Conservation (phyloP, 2,113 vertebrate genomes). For the Orthochromis indermauri region DNA sequence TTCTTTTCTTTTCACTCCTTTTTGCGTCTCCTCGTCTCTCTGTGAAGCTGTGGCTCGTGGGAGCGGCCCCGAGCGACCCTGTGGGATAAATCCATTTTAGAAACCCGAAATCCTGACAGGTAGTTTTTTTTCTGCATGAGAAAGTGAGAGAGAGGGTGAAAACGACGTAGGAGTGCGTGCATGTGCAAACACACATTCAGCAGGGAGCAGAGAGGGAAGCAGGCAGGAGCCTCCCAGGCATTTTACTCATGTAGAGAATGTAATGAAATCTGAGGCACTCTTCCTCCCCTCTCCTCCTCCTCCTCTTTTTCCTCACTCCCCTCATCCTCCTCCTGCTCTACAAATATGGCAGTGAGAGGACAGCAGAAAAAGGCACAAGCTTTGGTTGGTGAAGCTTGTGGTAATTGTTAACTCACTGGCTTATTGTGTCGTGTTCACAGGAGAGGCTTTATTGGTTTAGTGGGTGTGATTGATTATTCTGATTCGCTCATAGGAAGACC, state of each 20-base stretch:
- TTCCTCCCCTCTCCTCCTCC: not conserved
- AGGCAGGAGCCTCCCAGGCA: constrained; percentile 24
- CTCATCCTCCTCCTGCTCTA: not conserved
- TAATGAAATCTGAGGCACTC: constrained; percentile 48
- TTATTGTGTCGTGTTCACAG: not conserved
- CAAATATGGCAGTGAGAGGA: not conserved
- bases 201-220: not conserved
- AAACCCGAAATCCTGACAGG: constrained; percentile 10
- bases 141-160: not conserved
- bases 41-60: constrained; percentile 14
- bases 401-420: not conserved
- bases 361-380: not conserved
- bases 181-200: not conserved
- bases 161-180: not conserved
- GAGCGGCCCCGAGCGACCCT: constrained; percentile 1
- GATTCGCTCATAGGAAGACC: not conserved
- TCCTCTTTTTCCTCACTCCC: not conserved
- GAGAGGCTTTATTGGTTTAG: not conserved
- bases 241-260: constrained; percentile 41
- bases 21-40: not conserved
- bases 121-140: not conserved
- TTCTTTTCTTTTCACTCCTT: not conserved
- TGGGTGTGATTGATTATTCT: not conserved
- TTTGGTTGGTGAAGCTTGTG: not conserved
- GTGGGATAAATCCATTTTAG: constrained; percentile 30